Base-by-base conservation (phyloP, 2,888 invertebrate species). In the Strigamia crassipes region DNA sequence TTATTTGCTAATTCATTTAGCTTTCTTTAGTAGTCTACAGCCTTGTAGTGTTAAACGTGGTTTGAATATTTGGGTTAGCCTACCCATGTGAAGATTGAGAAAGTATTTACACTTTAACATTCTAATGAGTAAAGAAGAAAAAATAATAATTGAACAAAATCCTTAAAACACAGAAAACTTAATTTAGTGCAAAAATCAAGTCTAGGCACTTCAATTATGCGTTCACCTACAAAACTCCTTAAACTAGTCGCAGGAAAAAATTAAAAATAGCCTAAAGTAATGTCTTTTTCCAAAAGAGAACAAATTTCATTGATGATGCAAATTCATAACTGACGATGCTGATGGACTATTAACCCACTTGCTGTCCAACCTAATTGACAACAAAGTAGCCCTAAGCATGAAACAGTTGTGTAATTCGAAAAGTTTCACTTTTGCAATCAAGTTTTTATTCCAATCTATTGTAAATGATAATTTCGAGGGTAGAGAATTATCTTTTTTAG, bases 331-430 rank as follows among this genome's bases (percentile, higher is more conserved):
- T 66, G 61, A n/a, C 61, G 10, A 66, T 23, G 21, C 61, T 66
- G 27, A 73, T 73, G 27, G n/a, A 73, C 73, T 31, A 73, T 73
- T 73, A 73, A 73, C 73, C 73, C 31, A 73, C 23, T 73, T 73
- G 31, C 13, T 73, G 12, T 31, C 31, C 12, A 31, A 27, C 23
- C n/a, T 12, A 15, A 73, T 12, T 27, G 31, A 27, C 27, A 73
- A 27, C 31, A 73, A 73, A 73, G 6, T 5, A 27, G 73, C 73
- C 73, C 23, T 27, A 73, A 73, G 61, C 27, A 5, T 73, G 38
- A 38, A 38, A 27, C 27, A 15, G 73, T 73, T 73, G n/a, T 73
- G 73, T 27, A 73, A 73, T 73, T 13, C n/a, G 18, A 56, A n/a
- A 18, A 13, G 10, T 46, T 46, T 46, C n/a, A 46, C 1, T 46